Evolutionary conservation across 2,113 vertebrate species (phyloP), one percentile per base, ranked within the genome.

Genomic region (Ctenodactylus gundi): DNA sequence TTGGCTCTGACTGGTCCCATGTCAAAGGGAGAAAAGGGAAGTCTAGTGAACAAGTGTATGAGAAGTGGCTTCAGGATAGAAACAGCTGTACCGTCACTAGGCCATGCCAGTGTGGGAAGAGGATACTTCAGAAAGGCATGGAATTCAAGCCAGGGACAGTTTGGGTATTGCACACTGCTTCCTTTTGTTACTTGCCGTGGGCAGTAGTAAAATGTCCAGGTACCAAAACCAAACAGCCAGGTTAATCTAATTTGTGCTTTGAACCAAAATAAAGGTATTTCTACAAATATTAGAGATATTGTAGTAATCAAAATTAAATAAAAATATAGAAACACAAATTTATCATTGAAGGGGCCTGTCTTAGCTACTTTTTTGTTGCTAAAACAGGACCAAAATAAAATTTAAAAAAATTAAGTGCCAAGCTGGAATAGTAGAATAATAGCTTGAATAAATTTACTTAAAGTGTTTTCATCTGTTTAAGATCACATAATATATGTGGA

Each of bases 401-500:
- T n/a, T 73, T 41, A 87, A 77, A 87, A 68, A 84, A 77, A 7
- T 29, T 72, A 81, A 77, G 23, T 23, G 39, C 9, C 60, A 89
- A 93, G n/a, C n/a, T n/a, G n/a, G n/a, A n/a, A n/a, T n/a, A n/a
- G n/a, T n/a, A n/a, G n/a, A n/a, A n/a, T n/a, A n/a, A n/a, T n/a
- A n/a, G 49, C 76, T 23, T 84, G 34, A 88, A 60, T 46, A 92
- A 77, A 86, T 13, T 31, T 83, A 85, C 1, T 86, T 1, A 87
- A 96, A 97, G 70, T 93, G 78, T 36, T 97, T 95, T 89, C 90
- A 97, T 85, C 97, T 97, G 88, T 97, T 98, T 98, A 88, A 98
- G 92, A 91, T 97, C 96, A 86, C 87, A 92, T 96, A 97, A 97
- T 97, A 97, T 88, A 93, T 95, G 83, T 91, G 90, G 84, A 97